Evolutionary conservation across 2,797 vertebrate genomes (phyloP).

Genomic region (Hoplostethus mediterraneus): DNA sequence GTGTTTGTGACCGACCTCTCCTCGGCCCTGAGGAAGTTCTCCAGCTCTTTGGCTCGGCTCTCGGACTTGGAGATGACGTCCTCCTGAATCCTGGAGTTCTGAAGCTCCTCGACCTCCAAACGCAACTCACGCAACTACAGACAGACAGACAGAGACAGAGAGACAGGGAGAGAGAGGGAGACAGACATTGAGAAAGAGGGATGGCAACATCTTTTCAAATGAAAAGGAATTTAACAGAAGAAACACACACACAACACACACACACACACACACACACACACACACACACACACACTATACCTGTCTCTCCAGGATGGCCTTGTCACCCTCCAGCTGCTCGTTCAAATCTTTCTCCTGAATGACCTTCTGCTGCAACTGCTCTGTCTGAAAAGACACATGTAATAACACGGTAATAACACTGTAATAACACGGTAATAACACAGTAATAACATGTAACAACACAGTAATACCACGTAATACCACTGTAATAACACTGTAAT

Average conservation of each 20-base stretch:
- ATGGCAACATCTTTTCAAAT: background rate
- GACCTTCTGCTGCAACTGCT: conserved; percentile 85
- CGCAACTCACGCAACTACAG: conserved; percentile 79
- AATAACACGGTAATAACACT: background rate
- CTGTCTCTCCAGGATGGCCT: conserved; percentile 81
- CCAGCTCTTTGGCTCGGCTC: conserved; percentile 81
- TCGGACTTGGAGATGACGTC: conserved; percentile 80
- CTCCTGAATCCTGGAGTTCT: conserved; percentile 81
- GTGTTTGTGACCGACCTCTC: conserved; percentile 76
- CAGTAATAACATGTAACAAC: too few relatives aligned
- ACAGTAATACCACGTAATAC: too few relatives aligned
- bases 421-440: too few relatives aligned
- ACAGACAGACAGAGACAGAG: background rate
- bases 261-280: conserved; percentile 26
- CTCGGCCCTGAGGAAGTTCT: conserved; percentile 77
- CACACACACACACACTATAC: conserved; percentile 50
- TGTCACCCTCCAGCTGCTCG: conserved; percentile 82
- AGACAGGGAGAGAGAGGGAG: background rate
- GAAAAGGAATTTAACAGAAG: too few relatives aligned
- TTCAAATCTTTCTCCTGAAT: conserved; percentile 84
- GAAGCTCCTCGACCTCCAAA: conserved; percentile 80
- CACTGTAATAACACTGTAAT: too few relatives aligned
- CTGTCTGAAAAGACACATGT: conserved; percentile 65
- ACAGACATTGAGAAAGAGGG: background rate
- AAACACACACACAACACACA: conserved; percentile 27